Percentiles rank a stretch among this genome's conserved stretches.
phyloP scores from a whole-genome alignment of 2,797 vertebrate genomes.

The Anas flavirostris region DNA sequence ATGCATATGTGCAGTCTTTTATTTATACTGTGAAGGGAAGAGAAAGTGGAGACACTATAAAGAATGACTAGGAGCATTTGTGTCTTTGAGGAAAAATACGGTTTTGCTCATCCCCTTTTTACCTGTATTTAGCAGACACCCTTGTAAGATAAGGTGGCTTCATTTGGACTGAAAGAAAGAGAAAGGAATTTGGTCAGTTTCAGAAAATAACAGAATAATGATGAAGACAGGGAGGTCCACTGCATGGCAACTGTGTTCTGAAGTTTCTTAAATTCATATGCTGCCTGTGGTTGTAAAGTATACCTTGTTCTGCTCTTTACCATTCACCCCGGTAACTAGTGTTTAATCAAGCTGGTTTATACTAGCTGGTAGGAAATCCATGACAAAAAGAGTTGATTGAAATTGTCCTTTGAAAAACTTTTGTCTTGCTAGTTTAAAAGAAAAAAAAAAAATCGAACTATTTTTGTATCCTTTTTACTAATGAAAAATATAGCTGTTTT shows the following conservation, averaged over 20 bases:
- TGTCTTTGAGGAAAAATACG: not conserved
- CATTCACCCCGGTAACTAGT: not conserved
- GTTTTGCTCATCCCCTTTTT: not conserved
- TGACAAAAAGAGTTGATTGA: not conserved
- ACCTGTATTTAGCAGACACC: not conserved
- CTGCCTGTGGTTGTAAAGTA: not conserved
- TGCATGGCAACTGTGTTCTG: not conserved
- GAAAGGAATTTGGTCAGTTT: not conserved
- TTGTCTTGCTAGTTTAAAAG: not conserved
- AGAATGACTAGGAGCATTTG: not conserved
- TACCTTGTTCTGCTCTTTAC: not conserved
- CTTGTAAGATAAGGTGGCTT: not conserved
- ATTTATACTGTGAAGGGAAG: not conserved
- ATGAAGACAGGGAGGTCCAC: not conserved
- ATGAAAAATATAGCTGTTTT: not conserved
- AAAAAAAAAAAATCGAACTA: not conserved
- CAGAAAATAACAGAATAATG: not conserved
- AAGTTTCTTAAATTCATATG: not conserved
- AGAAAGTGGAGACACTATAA: not conserved
- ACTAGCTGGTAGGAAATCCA: not conserved
- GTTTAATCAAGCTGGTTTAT: not conserved
- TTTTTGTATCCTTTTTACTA: not conserved
- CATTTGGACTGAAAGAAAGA: not conserved
- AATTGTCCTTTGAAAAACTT: not conserved
- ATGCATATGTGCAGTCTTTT: not conserved